These are phyloP conservation scores for Cremastobaeus sp. DNA, from an alignment of 2,888 invertebrate genomes.

Conservation along the genomic window DNA sequence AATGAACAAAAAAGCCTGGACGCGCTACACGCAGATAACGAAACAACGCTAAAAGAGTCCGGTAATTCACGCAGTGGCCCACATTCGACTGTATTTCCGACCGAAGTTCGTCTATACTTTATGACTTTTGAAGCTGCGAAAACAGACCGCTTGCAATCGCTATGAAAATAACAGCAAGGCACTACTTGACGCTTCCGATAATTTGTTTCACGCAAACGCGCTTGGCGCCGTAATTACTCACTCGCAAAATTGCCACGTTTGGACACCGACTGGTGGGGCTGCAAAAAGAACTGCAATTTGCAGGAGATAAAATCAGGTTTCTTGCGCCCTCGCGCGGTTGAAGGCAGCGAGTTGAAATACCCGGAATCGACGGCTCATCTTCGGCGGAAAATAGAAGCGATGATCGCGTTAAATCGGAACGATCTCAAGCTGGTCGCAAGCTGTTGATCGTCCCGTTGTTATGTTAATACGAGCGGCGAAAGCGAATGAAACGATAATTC, in stretches of 20 bases:
- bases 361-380: no score
- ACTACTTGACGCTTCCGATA: slow-evolving; percentile 58
- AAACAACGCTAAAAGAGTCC: no score
- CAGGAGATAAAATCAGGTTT: no score
- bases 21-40: no score
- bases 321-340: no score
- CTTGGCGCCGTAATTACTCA: slow-evolving; percentile 47
- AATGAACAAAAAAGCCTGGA: slow-evolving; percentile 16
- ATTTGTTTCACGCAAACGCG: slow-evolving; percentile 59
- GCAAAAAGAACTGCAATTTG: slow-evolving; percentile 39
- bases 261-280: slow-evolving; percentile 40
- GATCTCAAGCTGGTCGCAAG: slow-evolving; percentile 54
- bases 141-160: slow-evolving; percentile 19
- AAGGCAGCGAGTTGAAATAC: no score
- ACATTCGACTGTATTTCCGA: no score
- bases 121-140: no score
- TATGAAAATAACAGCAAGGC: slow-evolving; percentile 15
- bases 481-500: slow-evolving; percentile 73
- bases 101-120: no score
- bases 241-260: slow-evolving; percentile 57
- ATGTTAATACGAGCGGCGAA: slow-evolving; percentile 72
- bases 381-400: no score
- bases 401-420: slow-evolving; percentile 33
- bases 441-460: slow-evolving; percentile 73
- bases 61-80: no score